Percentiles rank a stretch among this genome's conserved stretches.
Conservation (phyloP, 2,888 invertebrate genomes). For the Encarsia formosa region DNA sequence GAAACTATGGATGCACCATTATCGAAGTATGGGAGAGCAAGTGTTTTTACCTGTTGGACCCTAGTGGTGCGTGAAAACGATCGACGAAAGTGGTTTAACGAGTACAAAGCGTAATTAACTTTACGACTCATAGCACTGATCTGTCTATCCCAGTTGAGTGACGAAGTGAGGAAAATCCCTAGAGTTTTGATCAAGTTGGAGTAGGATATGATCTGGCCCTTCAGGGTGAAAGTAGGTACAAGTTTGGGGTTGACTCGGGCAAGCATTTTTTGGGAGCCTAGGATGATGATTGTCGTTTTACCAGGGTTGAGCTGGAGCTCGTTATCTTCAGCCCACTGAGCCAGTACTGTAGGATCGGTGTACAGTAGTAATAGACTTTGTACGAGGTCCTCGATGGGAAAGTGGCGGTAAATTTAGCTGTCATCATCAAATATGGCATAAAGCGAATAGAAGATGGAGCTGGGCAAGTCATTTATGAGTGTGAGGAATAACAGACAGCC, state of each 20-base stretch:
- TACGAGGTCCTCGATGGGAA: background rate
- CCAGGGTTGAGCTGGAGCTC: background rate
- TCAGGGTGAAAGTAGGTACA: background rate
- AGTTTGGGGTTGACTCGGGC: background rate
- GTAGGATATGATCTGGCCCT: background rate
- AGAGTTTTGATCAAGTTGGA: background rate
- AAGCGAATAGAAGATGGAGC: background rate
- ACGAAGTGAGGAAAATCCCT: background rate
- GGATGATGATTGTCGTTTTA: background rate
- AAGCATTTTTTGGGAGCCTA: background rate
- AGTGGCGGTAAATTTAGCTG: background rate
- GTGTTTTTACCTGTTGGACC: background rate
- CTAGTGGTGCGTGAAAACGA: background rate
- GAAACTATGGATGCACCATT: background rate
- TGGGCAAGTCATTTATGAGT: background rate
- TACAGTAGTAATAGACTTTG: background rate
- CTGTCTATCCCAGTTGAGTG: background rate
- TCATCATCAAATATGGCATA: background rate
- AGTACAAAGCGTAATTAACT: background rate
- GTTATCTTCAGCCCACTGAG: background rate
- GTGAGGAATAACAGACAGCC: background rate
- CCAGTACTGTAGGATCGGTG: background rate
- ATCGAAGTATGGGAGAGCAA: background rate
- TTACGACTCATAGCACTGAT: background rate
- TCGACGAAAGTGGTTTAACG: background rate